Base-by-base conservation (phyloP, 2,113 vertebrate genomes). In the Notarius lentiginosus region DNA sequence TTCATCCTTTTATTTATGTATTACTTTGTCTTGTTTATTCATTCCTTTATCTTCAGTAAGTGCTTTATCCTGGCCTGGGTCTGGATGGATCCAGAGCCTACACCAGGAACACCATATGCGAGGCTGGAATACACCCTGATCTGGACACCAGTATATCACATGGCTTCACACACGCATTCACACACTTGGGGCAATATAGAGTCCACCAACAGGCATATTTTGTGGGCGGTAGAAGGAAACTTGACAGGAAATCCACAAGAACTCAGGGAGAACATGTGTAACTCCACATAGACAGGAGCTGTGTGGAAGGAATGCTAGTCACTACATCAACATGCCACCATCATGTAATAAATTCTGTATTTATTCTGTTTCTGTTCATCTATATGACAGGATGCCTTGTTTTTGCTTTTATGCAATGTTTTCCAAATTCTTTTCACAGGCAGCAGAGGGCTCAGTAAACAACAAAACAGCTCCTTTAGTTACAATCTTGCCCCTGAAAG, bases 401-500 rank as follows among this genome's bases (percentile, higher is more conserved):
- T 61, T 22, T 81, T 18, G 7, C 27, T 24, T 79, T n/a, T 7
- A 61, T 41, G 1, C 4, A 20, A 24, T 51, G 14, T 53, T 53
- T n/a, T n/a, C 53, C 2, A 30, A 61, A 15, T 61, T 47, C 79
- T 20, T 10, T 47, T 81, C 6, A 3, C 79, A 60, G 34, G 10
- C 79, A 79, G n/a, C 24, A 55, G 75, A 55, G 75, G 24, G 12
- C 56, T 61, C 9, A 61, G 24, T 8, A 81, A 81, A 81, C 56
- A 61, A 56, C 56, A 41, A 81, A 30, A 63, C 72, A 51, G 83
- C 49, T 68, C 3, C 51, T 86, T 70, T 65, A 47, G 47, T 86
- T n/a, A 65, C 61, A 63, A 56, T 65, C 84, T 65, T 56, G 60
- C 61, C 60, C 3, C 70, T 84, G 27, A 79, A 79, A 79, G n/a